These are phyloP conservation scores for Drosophila repleta DNA, from an alignment of 1,140 invertebrate species.

Conservation along the genomic window DNA sequence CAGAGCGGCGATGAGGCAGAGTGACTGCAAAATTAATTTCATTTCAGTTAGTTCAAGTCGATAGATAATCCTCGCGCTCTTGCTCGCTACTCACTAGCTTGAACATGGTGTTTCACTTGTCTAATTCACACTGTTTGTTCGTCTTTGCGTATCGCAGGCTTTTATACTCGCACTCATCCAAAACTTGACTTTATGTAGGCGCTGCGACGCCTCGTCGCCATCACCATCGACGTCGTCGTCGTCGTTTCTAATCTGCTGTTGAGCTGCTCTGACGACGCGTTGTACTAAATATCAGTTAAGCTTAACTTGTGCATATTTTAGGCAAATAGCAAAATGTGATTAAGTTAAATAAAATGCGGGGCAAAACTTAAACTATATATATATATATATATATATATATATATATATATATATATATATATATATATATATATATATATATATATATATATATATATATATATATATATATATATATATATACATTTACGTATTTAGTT, in stretches of 20 bases:
- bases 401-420: neutral
- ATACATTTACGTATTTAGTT: neutral
- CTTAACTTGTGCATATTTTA: conserved; percentile 54
- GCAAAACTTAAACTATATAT: conserved; percentile 37
- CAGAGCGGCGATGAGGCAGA: conserved; percentile 66
- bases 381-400: neutral
- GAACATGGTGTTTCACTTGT: conserved; percentile 76
- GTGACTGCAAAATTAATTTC: conserved; percentile 42
- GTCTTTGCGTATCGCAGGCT: conserved; percentile 54
- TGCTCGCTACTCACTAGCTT: conserved; percentile 75
- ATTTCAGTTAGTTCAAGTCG: neutral
- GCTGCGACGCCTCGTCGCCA: conserved; percentile 29
- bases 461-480: conserved; percentile 1
- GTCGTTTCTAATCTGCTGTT: conserved; percentile 69
- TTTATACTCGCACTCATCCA: conserved; percentile 46
- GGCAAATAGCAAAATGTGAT: conserved; percentile 50
- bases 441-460: neutral
- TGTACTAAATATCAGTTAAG: conserved; percentile 62
- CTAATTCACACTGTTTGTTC: conserved; percentile 75
- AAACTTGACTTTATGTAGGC: conserved; percentile 9
- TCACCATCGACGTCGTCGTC: conserved; percentile 36
- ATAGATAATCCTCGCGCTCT: neutral
- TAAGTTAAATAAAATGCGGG: conserved; percentile 57
- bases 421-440: neutral
- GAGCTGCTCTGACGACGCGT: conserved; percentile 41